These are phyloP conservation scores for Aricia agestis DNA, from an alignment of 1,140 invertebrate genomes.

Conservation along the genomic window DNA sequence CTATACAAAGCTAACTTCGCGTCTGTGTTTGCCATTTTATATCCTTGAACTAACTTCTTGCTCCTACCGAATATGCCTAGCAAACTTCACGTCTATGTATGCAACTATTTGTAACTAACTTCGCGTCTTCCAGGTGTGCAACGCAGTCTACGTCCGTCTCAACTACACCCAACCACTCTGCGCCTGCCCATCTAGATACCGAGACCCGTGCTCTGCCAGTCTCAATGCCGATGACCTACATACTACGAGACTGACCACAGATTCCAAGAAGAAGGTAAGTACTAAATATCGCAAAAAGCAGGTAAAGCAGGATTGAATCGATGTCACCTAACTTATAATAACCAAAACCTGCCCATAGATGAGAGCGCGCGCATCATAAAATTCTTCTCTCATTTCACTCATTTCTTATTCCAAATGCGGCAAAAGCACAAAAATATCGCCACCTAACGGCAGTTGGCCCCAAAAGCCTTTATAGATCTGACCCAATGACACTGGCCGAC, in stretches of 20 bases:
- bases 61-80: too few species aligned
- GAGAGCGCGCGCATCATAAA: too few species aligned
- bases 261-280: conserved; percentile 86
- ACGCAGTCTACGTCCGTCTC: conserved; percentile 92
- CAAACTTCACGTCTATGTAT: too few species aligned
- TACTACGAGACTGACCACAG: conserved; percentile 91
- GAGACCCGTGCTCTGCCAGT: conserved; percentile 92
- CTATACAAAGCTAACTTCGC: too few species aligned
- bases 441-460: not conserved
- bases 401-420: too few species aligned
- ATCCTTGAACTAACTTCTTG: too few species aligned
- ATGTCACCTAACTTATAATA: too few species aligned
- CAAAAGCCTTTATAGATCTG: not conserved
- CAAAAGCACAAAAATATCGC: not conserved
- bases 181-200: conserved; percentile 89
- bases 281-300: not conserved
- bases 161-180: conserved; percentile 95
- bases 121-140: conserved; percentile 84
- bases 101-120: too few species aligned
- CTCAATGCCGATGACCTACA: conserved; percentile 92
- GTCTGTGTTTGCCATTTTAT: too few species aligned
- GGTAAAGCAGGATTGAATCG: too few species aligned
- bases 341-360: too few species aligned
- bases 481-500: not conserved
- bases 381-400: too few species aligned